Conservation (phyloP, 1,140 invertebrate species). For the Lepidostoma basale region DNA sequence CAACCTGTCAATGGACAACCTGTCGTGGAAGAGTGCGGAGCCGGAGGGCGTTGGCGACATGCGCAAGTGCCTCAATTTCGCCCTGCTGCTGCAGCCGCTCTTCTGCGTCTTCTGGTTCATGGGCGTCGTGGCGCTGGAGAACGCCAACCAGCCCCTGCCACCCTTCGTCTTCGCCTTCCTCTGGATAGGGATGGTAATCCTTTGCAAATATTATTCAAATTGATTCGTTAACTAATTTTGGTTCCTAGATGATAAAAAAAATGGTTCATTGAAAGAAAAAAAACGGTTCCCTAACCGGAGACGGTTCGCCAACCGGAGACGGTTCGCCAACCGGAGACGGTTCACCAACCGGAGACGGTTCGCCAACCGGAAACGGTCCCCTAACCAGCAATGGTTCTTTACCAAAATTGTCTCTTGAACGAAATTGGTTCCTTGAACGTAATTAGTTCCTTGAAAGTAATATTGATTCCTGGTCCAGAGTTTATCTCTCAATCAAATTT, state of each 20-base stretch:
- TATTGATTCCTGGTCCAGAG: too few relatives aligned
- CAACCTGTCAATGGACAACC: slow-evolving; percentile 54
- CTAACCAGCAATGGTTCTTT: too few relatives aligned
- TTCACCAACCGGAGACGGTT: too few relatives aligned
- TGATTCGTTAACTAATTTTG: background rate
- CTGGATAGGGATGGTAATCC: slow-evolving; percentile 63
- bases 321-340: too few relatives aligned
- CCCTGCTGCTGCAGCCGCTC: slow-evolving; percentile 64
- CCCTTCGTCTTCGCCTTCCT: slow-evolving; percentile 64
- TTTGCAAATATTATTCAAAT: background rate
- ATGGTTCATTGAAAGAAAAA: too few relatives aligned
- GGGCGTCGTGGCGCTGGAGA: slow-evolving; percentile 73
- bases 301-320: too few relatives aligned
- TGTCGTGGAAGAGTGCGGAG: slow-evolving; percentile 56
- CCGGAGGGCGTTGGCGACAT: slow-evolving; percentile 56
- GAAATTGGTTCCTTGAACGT: too few relatives aligned
- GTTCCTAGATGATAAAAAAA: background rate
- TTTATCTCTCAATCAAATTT: too few relatives aligned
- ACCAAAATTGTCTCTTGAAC: too few relatives aligned
- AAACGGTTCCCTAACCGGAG: too few relatives aligned
- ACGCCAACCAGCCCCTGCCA: slow-evolving; percentile 65
- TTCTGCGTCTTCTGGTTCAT: slow-evolving; percentile 73
- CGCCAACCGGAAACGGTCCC: too few relatives aligned
- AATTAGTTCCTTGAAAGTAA: too few relatives aligned
- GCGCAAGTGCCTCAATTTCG: slow-evolving; percentile 61